Evolutionary conservation across 2,888 invertebrate genomes (phyloP).

Genomic region (Caradrina clavipalpis): DNA sequence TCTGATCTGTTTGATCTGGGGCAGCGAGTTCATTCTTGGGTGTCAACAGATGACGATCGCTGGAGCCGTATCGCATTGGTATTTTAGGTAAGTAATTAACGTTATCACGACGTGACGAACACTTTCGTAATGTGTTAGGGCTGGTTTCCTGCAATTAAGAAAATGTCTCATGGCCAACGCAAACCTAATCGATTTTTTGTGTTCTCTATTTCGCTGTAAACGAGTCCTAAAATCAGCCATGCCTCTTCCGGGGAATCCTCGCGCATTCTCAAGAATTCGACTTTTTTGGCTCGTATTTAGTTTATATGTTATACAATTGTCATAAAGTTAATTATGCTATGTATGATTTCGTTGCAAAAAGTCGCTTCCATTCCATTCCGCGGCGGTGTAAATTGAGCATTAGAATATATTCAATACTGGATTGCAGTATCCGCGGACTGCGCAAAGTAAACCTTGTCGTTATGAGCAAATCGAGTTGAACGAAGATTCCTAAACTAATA

Average conservation of each 20-base stretch:
- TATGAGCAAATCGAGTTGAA: not conserved
- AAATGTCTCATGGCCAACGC: not conserved
- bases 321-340: no score
- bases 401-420: not conserved
- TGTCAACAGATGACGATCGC: constrained; percentile 98
- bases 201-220: not conserved
- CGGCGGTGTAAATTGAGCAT: no score
- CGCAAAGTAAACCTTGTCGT: no score
- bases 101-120: not conserved
- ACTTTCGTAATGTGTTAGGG: not conserved
- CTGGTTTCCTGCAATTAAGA: not conserved
- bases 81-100: constrained; percentile 93
- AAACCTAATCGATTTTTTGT: not conserved
- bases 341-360: no score
- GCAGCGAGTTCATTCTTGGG: constrained; percentile 97
- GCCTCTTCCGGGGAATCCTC: no score
- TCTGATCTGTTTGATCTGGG: constrained; percentile 97
- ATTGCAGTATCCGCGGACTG: not conserved
- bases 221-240: not conserved
- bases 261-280: no score
- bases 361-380: no score
- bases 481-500: not conserved
- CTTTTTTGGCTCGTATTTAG: no score
- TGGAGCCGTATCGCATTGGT: constrained; percentile 98
- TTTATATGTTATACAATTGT: no score